phyloP scores from a whole-genome alignment of 2,113 vertebrate genomes.

The Pontoporia blainvillei region DNA sequence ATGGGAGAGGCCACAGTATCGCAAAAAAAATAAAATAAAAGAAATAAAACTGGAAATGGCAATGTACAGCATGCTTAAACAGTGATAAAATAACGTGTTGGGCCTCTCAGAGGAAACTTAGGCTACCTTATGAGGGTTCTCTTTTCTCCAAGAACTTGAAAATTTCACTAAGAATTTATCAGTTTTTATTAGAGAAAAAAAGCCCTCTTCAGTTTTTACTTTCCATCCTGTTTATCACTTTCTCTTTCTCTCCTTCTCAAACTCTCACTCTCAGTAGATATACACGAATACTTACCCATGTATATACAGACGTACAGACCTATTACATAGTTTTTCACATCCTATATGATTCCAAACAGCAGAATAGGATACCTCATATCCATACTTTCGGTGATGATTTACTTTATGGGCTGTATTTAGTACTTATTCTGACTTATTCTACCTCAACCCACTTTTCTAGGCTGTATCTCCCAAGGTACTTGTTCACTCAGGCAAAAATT shows the following conservation, averaged over 20 bases:
- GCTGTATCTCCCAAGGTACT: neutral
- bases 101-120: neutral
- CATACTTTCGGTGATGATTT: neutral
- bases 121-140: neutral
- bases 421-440: neutral
- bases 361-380: neutral
- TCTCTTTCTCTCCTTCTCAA: neutral
- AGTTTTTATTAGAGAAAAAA: neutral
- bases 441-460: neutral
- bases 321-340: neutral
- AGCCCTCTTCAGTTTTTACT: neutral
- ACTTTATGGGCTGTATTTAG: neutral
- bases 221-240: neutral
- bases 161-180: neutral
- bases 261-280: neutral
- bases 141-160: neutral
- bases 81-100: neutral
- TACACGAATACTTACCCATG: fast-evolving
- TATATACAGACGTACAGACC: no score
- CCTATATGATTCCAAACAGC: neutral
- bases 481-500: neutral
- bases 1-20: no score
- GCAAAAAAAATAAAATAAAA: neutral
- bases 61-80: neutral
- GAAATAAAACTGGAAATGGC: neutral